These are phyloP conservation scores for Dryoscopus gambensis DNA, from an alignment of 2,113 vertebrate species.

Conservation along the genomic window DNA sequence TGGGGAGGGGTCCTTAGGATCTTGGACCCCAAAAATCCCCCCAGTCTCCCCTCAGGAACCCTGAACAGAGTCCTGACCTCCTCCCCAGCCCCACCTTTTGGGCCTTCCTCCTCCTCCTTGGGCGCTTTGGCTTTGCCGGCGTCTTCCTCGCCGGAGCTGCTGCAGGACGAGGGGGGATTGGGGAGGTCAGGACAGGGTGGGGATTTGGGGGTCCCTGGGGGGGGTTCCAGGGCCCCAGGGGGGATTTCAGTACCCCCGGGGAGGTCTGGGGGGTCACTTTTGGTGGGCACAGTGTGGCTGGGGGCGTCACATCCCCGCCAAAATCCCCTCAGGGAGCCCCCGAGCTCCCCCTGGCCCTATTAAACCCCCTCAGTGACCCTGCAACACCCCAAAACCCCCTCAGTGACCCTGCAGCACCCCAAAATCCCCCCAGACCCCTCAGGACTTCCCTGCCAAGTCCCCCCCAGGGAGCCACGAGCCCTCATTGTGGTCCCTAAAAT, in stretches of 20 bases:
- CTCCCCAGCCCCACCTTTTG: background rate
- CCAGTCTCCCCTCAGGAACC: background rate
- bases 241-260: too few relatives aligned
- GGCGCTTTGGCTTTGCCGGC: background rate
- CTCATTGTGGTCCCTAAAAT: background rate
- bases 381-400: too few relatives aligned
- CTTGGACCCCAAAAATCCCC: background rate
- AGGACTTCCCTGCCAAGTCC: too few relatives aligned
- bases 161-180: background rate
- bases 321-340: too few relatives aligned
- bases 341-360: too few relatives aligned
- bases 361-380: too few relatives aligned
- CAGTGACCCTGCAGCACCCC: background rate
- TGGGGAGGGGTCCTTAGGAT: background rate
- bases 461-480: background rate
- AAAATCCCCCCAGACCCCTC: too few relatives aligned
- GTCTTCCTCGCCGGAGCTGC: background rate
- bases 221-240: too few relatives aligned
- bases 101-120: background rate
- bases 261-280: too few relatives aligned
- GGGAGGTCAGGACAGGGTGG: background rate
- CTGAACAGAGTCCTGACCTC: accelerated
- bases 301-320: too few relatives aligned
- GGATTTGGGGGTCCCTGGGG: too few relatives aligned
- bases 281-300: too few relatives aligned